Base-by-base conservation (phyloP, 2,888 invertebrate genomes). In the Heliconius ethilla region DNA sequence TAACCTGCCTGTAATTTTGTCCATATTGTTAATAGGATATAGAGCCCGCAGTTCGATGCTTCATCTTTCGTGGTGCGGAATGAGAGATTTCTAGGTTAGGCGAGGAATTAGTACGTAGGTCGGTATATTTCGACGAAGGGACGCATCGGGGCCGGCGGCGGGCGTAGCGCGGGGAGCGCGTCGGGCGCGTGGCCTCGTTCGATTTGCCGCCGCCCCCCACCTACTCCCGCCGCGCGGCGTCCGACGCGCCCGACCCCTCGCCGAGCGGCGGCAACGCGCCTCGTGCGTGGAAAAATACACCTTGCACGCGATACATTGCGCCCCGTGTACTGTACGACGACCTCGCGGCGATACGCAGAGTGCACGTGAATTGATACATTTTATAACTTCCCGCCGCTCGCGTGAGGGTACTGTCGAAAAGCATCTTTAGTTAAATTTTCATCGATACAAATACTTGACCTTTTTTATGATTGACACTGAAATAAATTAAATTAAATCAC, bases 61-160 rank as follows among this genome's bases (percentile, higher is more conserved):
- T 91, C 91, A 92, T 88, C 90, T 89, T 90, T 89, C 87, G 89
- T 88, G 87, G 89, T 90, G 89, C 91, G 92, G 90, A 90, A 89
- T 90, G 90, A 92, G 94, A 94, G 93, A 94, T 94, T 94, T 90
- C 89, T 94, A 94, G 94, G 92, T 80, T 92, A 93, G 45, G 91
- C 6, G 89, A 89, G 89, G 89, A 69, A 90, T 91, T 92, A 93
- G 92, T 90, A 89, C 89, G 89, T 93, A 93, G 92, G 90, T 83
- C 90, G 89, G 88, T 89, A 90, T 89, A 89, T 90, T 91, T 90
- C 89, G 91, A 92, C 88, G 89, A 89, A 89, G 90, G 88, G 91
- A 90, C 89, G 92, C 89, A 83, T 85, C 86, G 85, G 88, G 86
- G 73, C 86, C 86, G 84, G 85, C 84, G 84, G 84, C 84, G 82